A percentile compares a stretch with the other conserved stretches of the same genome.
phyloP scores from a whole-genome alignment of 2,888 invertebrate genomes.

The Rhopalosiphum nymphaeae region DNA sequence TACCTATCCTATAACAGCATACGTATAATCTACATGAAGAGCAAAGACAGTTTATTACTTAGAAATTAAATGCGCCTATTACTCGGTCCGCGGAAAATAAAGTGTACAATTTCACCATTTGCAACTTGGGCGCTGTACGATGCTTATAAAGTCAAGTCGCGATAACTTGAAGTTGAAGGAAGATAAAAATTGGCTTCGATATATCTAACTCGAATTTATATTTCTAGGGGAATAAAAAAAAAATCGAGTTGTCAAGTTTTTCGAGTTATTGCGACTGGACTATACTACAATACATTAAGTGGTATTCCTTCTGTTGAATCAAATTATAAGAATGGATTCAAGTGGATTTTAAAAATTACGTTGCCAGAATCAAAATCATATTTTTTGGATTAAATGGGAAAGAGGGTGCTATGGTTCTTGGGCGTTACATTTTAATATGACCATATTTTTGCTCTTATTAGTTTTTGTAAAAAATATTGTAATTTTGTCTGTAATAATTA shows the following conservation, averaged over 20 bases:
- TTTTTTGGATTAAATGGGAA: not conserved
- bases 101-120: not conserved
- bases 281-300: not conserved
- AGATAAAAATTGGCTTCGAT: too few species aligned
- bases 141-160: not conserved
- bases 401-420: too few species aligned
- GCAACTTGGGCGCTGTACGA: not conserved
- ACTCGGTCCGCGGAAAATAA: not conserved
- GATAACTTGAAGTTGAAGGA: too few species aligned
- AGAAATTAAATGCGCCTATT: not conserved
- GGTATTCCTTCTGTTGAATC: not conserved
- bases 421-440: too few species aligned
- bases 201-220: too few species aligned
- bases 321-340: too few species aligned
- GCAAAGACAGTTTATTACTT: not conserved
- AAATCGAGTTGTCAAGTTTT: too few species aligned
- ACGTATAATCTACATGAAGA: not conserved
- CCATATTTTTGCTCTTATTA: too few species aligned
- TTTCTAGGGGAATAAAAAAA: too few species aligned
- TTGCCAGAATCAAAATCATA: not conserved
- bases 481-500: not conserved
- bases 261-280: too few species aligned
- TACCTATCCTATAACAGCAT: not conserved
- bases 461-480: not conserved
- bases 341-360: not conserved